Evolutionary conservation across 2,113 vertebrate species (phyloP).

Genomic region (Ailurus styani): DNA sequence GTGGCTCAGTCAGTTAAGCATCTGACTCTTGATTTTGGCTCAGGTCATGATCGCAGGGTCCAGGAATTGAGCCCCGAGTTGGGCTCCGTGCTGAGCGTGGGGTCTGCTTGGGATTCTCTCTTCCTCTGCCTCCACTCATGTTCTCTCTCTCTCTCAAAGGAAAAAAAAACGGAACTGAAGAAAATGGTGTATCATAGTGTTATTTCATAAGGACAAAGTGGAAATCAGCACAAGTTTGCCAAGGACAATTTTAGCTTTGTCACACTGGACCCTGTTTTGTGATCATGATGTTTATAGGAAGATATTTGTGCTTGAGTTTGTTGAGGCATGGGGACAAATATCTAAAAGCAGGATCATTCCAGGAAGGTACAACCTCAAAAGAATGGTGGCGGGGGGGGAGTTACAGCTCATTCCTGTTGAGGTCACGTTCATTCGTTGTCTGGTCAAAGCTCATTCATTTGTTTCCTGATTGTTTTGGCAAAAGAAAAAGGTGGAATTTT

Average conservation of each 20-base stretch:
- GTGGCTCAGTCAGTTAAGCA: neutral
- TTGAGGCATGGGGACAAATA: neutral
- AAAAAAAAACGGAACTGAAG: too few relatives aligned
- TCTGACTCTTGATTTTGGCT: neutral
- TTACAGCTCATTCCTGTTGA: neutral
- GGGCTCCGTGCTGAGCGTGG: neutral
- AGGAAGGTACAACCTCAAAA: neutral
- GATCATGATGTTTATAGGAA: neutral
- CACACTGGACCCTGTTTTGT: neutral
- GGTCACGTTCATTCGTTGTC: neutral
- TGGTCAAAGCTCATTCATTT: neutral
- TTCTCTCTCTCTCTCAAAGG: neutral
- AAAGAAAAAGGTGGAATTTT: neutral
- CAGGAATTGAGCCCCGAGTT: rapidly evolving
- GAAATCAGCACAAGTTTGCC: neutral
- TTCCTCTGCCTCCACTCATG: neutral
- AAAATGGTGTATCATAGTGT: neutral
- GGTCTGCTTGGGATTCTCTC: neutral
- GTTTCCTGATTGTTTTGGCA: neutral
- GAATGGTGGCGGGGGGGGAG: too few relatives aligned
- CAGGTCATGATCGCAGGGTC: neutral
- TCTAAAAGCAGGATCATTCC: neutral
- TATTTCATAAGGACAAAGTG: neutral
- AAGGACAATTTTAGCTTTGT: constrained; percentile 4
- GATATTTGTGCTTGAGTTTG: neutral